Percentiles rank a stretch among this genome's conserved stretches.
phyloP scores from a whole-genome alignment of 2,113 vertebrate species.

The Brachyistius frenatus region DNA sequence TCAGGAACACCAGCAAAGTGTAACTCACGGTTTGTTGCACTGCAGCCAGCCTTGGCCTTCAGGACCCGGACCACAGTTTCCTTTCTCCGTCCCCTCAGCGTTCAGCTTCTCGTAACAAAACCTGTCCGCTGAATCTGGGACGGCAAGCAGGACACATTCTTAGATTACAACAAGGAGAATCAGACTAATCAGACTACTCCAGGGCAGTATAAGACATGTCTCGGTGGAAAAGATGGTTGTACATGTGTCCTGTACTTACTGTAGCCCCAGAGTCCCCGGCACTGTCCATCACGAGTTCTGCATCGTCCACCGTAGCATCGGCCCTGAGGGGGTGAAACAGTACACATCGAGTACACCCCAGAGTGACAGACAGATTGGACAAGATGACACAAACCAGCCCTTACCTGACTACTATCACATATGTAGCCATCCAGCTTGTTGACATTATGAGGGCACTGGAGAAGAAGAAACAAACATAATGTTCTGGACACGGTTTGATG shows the following conservation, averaged over 20 bases:
- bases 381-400: background rate
- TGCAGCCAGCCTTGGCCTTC: constrained; percentile 91
- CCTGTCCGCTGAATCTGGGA: constrained; percentile 89
- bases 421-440: constrained; percentile 95
- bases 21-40: constrained; percentile 95
- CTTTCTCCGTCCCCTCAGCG: constrained; percentile 93
- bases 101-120: constrained; percentile 98
- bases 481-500: background rate
- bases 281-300: constrained; percentile 92
- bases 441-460: constrained; percentile 93
- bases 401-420: constrained; percentile 92
- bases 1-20: background rate
- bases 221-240: background rate
- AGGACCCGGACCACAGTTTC: constrained; percentile 91
- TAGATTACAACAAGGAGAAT: background rate
- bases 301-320: constrained; percentile 93
- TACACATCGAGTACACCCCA: background rate
- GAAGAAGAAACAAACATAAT: constrained; percentile 13
- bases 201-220: background rate
- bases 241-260: constrained; percentile 79
- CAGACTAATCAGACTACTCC: background rate
- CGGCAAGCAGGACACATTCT: background rate
- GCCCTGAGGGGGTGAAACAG: constrained; percentile 80
- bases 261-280: constrained; percentile 90
- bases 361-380: background rate